Evolutionary conservation across 2,113 vertebrate genomes (phyloP), one percentile per base, ranked within the genome.

Genomic region (Chamaetylas fuelleborni): DNA sequence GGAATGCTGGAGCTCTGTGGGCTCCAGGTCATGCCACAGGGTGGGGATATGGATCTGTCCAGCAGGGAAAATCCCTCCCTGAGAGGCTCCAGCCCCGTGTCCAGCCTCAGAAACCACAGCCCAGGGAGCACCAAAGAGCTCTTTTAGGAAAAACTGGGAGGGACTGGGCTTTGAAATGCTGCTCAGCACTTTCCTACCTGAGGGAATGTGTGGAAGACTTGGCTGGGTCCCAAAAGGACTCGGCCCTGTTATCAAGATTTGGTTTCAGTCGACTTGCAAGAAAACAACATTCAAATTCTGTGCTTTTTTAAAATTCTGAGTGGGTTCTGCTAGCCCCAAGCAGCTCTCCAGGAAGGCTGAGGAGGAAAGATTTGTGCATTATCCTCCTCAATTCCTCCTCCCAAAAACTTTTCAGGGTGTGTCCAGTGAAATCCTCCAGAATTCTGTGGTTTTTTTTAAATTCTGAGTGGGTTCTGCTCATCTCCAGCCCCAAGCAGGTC

Each of bases 21-120:
- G 51, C 69, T 90, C 70, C 65, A 19, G 81, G 72, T 66, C 56
- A 72, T 97, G 97, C 98, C 98, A 98, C 98, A 98, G 97, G 98
- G 98, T 98, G 98, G 98, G 97, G 97, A 76, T 98, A 93, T 98
- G 96, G 97, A 81, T 93, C 98, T 97, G 96, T 77, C 97, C 98
- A 98, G 90, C 88, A 92, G 60, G 56, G 64, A 48, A 97, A 94
- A 71, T 8, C 7, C 24, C 10, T 81, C 74, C n/a, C 62, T 28
- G 43, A 38, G 67, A 86, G 79, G 45, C 65, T 92, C 40, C 51
- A 26, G 40, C 40, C 74, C 48, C n/a, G 11, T 77, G 71, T 86
- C 93, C 91, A 85, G 51, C 69, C 92, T 69, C 38, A 2, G 54
- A 97, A 97, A 97, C 96, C 97, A 81, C 97, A 97, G 72, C 56